Base-by-base conservation (phyloP, 2,888 invertebrate genomes). In the Hofmannophila pseudospretella region DNA sequence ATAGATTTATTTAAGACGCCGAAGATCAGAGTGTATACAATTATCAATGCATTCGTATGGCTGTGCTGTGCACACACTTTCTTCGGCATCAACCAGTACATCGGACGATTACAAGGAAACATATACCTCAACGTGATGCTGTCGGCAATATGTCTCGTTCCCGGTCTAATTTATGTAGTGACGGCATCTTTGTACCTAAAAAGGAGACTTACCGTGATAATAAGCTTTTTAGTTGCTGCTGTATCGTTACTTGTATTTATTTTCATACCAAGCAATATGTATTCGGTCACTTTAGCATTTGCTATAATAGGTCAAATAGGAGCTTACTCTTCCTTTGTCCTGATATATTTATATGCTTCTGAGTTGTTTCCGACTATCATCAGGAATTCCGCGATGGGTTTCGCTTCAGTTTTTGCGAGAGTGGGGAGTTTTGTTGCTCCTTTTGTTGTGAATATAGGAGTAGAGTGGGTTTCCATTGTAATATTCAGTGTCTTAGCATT, bases 331-430 rank as follows among this genome's bases (percentile, higher is more conserved):
- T 85, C 91, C 0, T 93, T 93, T 56, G 89, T 91, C 1, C 88
- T 90, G 37, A 79, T 90, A 16, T 93, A 92, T 64, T 88, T 95
- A 11, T 94, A 91, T 66, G 90, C 93, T 4, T 92, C 94, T 0
- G 95, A 95, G 76, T 72, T 95, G 25, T 94, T 93, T 60, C 95
- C 95, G 0, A 95, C 95, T 0, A 90, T 93, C 3, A 89, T 94
- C 2, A 86, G 95, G 45, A 95, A 94, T 66, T 91, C 93, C 23
- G 94, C 93, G 0, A 90, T 95, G 54, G 95, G 93, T n/a, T 85
- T 90, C 22, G 89, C 91, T 38, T 92, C 92, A 1, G 89, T 91
- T 72, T 90, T 90, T 54, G 92, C 91, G 1, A 86, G 93, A 54
- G 61, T 91, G 31, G 93, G 93, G 19, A 92, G 92, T 8, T 91